Evolutionary conservation across 1,140 invertebrate genomes (phyloP), one percentile per base, ranked within the genome.

Genomic region (Tetraneura akinire): DNA sequence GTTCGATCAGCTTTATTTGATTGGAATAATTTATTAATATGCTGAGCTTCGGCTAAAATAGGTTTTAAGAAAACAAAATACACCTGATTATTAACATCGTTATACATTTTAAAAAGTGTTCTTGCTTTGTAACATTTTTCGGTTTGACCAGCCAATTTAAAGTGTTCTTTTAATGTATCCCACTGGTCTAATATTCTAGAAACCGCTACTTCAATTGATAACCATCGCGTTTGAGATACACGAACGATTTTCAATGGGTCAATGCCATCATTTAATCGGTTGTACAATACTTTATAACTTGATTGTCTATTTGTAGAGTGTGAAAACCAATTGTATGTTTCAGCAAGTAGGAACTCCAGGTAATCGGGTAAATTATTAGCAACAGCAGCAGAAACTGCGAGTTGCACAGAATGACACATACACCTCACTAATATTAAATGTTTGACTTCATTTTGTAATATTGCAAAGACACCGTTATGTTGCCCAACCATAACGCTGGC

Each of bases 291-390:
- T 51, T 74, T 74, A 29, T 51, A 74, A 21, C 51, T n/a, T 11
- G 16, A n/a, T 29, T 74, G 71, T 74, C 71, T 47, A 14, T 23
- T 21, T 49, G 37, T 49, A 11, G 71, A 74, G 23, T 51, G 37
- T n/a, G 71, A 13, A 74, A 74, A 74, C 71, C 71, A 74, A 51
- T 45, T 49, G 51, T 53, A 74, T 18, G 71, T 74, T 45, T 74
- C 23, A 1, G 23, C 29, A 23, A 74, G 49, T 18, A 74, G 10
- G 26, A 49, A 74, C 11, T 74, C 71, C n/a, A 74, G 21, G 21
- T 45, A n/a, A 23, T 45, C 21, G 18, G 37, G 47, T 18, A 74
- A 51, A 23, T 13, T n/a, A 21, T 74, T 21, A 49, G 18, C 71
- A 11, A 45, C 37, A 49, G 71, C 71, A 21, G 42, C 23, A 18